Base-by-base conservation (phyloP, 2,113 vertebrate genomes). In the Thinocorus orbignyianus region DNA sequence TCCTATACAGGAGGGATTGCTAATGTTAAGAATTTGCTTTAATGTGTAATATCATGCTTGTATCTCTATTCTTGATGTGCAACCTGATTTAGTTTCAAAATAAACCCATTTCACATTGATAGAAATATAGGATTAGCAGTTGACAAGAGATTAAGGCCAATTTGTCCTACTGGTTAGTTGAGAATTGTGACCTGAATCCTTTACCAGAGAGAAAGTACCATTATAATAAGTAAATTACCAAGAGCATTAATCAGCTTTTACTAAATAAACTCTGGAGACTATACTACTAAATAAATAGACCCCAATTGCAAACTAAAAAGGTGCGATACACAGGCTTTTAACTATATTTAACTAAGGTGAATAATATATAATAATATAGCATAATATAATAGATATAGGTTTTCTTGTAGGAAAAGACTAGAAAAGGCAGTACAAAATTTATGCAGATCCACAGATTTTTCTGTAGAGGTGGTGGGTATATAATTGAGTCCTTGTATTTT, bases 11-110 rank as follows among this genome's bases (percentile, higher is more conserved):
- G 68, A 54, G 25, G 90, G 31, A 65, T 41, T 82, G 31, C 6
- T 81, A 55, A 35, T 60, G 9, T 87, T 77, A 87, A 79, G 49
- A 76, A 57, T 72, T 85, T 85, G 30, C 14, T 83, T 80, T 80
- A 66, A 76, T 70, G 24, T 83, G 46, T 77, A 73, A 31, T 19
- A 69, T 72, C 69, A 61, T 7, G 61, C 11, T 66, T 88, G 12
- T 78, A 70, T 82, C 74, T 55, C 28, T 58, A 83, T 86, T 88
- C n/a, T 76, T 86, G 55, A 70, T 77, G 15, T 88, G 55, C 85
- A 82, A 85, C 88, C 78, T 88, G 37, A 66, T 94, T 91, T 61
- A 82, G 28, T 94, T 91, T 80, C 54, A 82, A 92, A 93, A 77
- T 77, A 79, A 93, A 41, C 17, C 20, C 66, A 30, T 74, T 86